These are phyloP conservation scores for Meloidogyne floridensis DNA, from an alignment of 1,140 invertebrate species.

Conservation along the genomic window DNA sequence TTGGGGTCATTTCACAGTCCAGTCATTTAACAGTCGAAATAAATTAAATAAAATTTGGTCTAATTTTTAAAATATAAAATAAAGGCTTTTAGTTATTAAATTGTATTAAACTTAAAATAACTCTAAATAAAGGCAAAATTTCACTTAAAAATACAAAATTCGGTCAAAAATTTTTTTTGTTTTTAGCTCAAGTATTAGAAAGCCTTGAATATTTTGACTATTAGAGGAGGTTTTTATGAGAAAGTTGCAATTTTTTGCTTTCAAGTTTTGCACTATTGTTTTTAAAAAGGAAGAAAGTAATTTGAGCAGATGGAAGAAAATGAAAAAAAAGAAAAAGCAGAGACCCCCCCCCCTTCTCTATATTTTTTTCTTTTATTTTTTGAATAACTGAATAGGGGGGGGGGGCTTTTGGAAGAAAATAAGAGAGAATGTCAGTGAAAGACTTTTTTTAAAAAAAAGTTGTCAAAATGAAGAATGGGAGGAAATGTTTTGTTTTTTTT, in stretches of 20 bases:
- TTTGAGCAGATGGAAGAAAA: neutral
- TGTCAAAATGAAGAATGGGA: too few relatives aligned
- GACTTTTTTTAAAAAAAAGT: neutral
- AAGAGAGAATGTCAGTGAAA: neutral
- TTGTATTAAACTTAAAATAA: too few relatives aligned
- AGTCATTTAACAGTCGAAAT: too few relatives aligned
- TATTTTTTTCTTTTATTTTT: neutral
- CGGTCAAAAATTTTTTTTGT: too few relatives aligned
- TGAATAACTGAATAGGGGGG: neutral
- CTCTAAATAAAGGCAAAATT: too few relatives aligned
- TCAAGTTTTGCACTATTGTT: neutral
- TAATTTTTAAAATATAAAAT: too few relatives aligned
- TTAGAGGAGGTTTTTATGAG: neutral
- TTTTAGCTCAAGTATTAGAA: neutral
- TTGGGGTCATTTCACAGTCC: too few relatives aligned
- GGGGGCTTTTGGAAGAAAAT: neutral
- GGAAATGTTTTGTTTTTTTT: too few relatives aligned
- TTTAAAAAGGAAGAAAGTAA: neutral
- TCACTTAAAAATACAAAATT: too few relatives aligned
- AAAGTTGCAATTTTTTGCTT: constrained; percentile 4
- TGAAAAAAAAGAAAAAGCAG: neutral
- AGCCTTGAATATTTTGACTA: neutral
- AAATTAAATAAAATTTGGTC: too few relatives aligned
- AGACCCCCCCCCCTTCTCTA: neutral
- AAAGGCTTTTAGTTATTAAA: too few relatives aligned